Evolutionary conservation across 2,888 invertebrate genomes (phyloP).

Genomic region (Dasysyrphus tricinctus): DNA sequence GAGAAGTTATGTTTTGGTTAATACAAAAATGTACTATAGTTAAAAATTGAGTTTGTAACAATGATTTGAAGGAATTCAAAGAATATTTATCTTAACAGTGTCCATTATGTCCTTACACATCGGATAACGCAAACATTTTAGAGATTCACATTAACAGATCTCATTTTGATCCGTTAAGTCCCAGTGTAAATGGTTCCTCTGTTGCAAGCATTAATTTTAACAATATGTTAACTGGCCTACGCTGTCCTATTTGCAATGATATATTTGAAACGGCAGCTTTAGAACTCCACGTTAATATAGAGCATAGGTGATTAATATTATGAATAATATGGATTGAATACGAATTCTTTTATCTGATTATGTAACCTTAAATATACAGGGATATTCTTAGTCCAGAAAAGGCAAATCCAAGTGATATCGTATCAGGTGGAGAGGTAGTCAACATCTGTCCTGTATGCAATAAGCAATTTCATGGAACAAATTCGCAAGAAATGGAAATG

Average conservation of each 20-base stretch:
- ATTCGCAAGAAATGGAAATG: conserved; percentile 85
- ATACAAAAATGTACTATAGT: background rate
- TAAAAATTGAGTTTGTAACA: conserved; percentile 5
- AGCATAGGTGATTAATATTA: conserved; percentile 89
- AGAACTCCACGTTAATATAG: conserved; percentile 93
- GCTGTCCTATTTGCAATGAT: conserved; percentile 91
- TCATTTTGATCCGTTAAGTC: conserved; percentile 86
- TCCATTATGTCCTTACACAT: conserved; percentile 90
- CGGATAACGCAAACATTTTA: conserved; percentile 88
- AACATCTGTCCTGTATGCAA: conserved; percentile 85
- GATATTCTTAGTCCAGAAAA: conserved; percentile 79
- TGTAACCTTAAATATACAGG: conserved; percentile 57
- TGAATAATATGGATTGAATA: conserved; percentile 85
- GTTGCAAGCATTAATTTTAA: conserved; percentile 83
- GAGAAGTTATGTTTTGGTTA: conserved; percentile 9
- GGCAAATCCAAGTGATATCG: conserved; percentile 75
- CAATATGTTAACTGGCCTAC: conserved; percentile 84
- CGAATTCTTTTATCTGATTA: conserved; percentile 63
- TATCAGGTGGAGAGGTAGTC: conserved; percentile 77
- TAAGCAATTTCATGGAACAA: conserved; percentile 82
- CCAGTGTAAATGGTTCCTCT: conserved; percentile 82
- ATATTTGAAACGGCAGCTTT: conserved; percentile 90
- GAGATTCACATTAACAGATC: conserved; percentile 93
- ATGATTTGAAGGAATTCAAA: conserved; percentile 31
- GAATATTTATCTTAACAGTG: conserved; percentile 84